Base-by-base conservation (phyloP, 2,113 vertebrate species). In the Cairina moschata region DNA sequence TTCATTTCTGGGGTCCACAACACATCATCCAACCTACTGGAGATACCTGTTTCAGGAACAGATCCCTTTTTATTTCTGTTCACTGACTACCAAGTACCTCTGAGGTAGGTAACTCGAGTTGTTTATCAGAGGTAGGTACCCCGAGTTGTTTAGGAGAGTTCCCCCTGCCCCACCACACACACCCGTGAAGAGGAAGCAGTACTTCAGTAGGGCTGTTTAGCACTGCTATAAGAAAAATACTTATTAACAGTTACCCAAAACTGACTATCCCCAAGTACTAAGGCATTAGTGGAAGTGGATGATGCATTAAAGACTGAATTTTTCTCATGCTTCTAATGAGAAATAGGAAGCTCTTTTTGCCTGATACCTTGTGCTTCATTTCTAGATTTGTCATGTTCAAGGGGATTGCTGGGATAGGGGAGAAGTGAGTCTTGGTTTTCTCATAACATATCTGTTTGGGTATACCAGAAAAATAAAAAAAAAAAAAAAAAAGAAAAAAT, bases 131-230 rank as follows among this genome's bases (percentile, higher is more conserved):
- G 50, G 25, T 26, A 26, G 50, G 46, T 48, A 48, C 20, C 52
- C 58, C 23, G 10, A 34, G 29, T 12, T 29, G 20, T 46, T 81
- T 28, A 65, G 36, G 25, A 85, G 17, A 28, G 13, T 18, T 56
- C 5, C 25, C 13, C 3, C 18, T 6, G 9, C 23, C 48, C 21
- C 60, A 40, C 36, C 52, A 74, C 23, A 22, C 29, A 56, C 52
- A 13, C 23, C 50, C 13, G 15, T 56, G 38, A 1, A 28, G 5
- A 11, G 31, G 15, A 66, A 76, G 31, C 1, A 0, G 18, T 55
- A 40, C 28, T 40, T 79, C 55, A 74, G 36, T 17, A 13, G 29
- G n/a, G 44, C 25, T 6, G 38, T 77, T 73, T 12, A 76, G 58
- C 3, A 2, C 63, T 71, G 40, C 1, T 3, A 12, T 58, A 66